Evolutionary conservation across 2,797 vertebrate genomes (phyloP).

Genomic region (Potorous gilbertii): DNA sequence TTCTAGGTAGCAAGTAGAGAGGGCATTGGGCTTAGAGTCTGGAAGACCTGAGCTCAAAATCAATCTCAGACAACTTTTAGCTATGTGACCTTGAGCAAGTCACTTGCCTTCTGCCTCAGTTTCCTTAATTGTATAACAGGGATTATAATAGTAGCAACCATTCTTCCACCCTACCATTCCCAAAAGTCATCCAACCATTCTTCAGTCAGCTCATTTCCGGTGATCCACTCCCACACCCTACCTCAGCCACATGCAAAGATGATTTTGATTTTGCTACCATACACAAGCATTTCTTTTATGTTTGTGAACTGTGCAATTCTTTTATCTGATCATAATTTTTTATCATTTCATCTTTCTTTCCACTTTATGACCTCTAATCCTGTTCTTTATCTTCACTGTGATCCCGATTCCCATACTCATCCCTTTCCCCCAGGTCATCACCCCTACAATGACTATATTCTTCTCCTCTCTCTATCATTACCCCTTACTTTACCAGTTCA

Average conservation of each 20-base stretch:
- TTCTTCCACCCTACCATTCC: no score
- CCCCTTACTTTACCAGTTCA: neutral
- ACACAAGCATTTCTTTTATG: neutral
- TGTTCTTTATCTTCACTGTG: neutral
- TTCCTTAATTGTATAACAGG: no score
- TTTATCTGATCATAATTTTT: neutral
- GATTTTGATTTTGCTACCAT: neutral
- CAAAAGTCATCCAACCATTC: neutral
- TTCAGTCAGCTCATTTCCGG: neutral
- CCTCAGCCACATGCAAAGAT: neutral
- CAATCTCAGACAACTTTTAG: no score
- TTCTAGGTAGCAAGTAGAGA: no score
- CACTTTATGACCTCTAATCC: no score
- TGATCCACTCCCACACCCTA: neutral
- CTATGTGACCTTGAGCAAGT: no score
- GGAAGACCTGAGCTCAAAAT: no score
- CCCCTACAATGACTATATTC: neutral
- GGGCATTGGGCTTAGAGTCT: no score
- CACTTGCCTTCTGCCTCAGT: no score
- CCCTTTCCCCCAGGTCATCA: neutral
- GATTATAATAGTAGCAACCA: no score
- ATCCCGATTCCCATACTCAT: neutral
- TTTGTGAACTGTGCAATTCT: neutral
- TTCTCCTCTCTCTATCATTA: neutral
- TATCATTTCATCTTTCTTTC: neutral